These are phyloP conservation scores for Podarcis lilfordi DNA, from an alignment of 2,797 vertebrate species.

Conservation along the genomic window DNA sequence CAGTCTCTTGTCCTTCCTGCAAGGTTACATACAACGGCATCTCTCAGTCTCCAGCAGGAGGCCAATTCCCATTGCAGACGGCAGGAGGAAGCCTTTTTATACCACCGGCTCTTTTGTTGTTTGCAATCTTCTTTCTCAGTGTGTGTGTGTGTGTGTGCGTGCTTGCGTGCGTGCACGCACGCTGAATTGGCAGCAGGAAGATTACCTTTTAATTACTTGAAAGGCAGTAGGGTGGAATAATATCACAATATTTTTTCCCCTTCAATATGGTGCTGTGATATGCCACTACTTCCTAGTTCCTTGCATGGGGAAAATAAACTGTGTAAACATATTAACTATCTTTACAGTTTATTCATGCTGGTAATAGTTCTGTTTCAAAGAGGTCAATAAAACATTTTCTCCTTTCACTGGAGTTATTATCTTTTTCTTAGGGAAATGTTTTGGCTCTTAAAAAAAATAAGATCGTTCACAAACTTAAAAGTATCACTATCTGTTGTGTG, in stretches of 20 bases:
- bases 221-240: background rate
- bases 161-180: background rate
- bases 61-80: constrained; percentile 1
- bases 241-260: background rate
- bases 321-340: background rate
- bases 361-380: background rate
- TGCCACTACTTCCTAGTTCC: background rate
- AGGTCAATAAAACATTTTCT: background rate
- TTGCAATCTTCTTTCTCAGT: constrained; percentile 30
- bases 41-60: constrained; percentile 39
- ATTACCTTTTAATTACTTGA: constrained; percentile 15
- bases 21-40: constrained; percentile 20
- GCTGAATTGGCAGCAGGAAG: background rate
- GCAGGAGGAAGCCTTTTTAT: constrained; percentile 19
- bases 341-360: background rate
- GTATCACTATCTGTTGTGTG: background rate
- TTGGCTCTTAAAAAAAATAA: background rate
- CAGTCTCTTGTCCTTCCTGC: constrained; percentile 29
- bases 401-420: background rate
- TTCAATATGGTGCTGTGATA: background rate
- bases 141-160: constrained; percentile 2
- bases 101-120: constrained; percentile 23
- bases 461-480: background rate
- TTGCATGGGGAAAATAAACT: background rate
- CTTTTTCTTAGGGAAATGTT: background rate